A percentile compares a stretch with the other conserved stretches of the same genome.
These are phyloP conservation scores for Bellardia pandia DNA, from an alignment of 2,888 invertebrate species.

Conservation along the genomic window DNA sequence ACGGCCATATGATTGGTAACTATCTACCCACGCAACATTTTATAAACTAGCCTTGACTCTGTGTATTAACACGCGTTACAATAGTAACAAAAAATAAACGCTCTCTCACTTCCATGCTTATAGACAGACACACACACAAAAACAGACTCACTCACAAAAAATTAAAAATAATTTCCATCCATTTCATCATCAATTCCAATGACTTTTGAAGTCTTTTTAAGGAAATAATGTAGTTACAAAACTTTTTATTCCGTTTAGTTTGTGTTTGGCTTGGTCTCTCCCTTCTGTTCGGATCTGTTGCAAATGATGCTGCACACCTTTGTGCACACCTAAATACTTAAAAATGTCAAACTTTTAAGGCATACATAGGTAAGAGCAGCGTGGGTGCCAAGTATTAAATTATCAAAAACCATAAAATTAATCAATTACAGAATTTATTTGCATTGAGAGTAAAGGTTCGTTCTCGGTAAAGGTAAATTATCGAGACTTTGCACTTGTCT, in stretches of 20 bases:
- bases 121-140: background rate
- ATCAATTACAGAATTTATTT: conserved; percentile 3
- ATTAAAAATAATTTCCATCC: too few relatives aligned
- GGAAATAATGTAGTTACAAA: background rate
- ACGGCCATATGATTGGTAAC: conserved; percentile 39
- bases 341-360: background rate
- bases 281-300: background rate
- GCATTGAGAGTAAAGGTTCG: too few relatives aligned
- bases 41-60: conserved; percentile 30
- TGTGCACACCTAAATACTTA: conserved; percentile 13
- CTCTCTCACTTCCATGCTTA: background rate
- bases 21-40: conserved; percentile 56
- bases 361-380: background rate
- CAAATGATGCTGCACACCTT: background rate
- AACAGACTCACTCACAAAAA: background rate
- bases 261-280: conserved; percentile 38
- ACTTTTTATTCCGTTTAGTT: background rate
- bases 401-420: conserved; percentile 4
- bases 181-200: background rate
- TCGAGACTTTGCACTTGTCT: too few relatives aligned
- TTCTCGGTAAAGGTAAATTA: too few relatives aligned
- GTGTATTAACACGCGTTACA: conserved; percentile 40
- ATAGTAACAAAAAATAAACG: background rate
- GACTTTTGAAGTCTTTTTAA: background rate
- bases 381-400: conserved; percentile 9